These are phyloP conservation scores for Sebastes iracundus DNA, from an alignment of 2,797 vertebrate species.

Conservation along the genomic window DNA sequence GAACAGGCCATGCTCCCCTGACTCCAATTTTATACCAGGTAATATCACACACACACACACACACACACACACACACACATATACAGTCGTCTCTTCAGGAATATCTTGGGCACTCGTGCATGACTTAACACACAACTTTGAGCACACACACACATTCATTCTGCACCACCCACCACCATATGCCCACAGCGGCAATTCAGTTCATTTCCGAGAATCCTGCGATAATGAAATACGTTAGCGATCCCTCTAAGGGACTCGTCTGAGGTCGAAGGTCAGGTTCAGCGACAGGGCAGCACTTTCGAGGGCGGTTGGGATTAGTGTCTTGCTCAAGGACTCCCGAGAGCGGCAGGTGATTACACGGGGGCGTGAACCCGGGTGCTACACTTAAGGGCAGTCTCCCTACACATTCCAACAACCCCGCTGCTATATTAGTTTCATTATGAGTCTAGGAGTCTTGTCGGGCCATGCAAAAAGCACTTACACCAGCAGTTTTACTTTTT, in stretches of 20 bases:
- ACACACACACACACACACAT: background rate
- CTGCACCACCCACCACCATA: conserved; percentile 35
- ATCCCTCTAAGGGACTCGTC: conserved; percentile 40
- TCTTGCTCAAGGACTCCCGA: conserved; percentile 52
- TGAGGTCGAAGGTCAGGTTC: conserved; percentile 63
- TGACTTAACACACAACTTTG: conserved; percentile 32
- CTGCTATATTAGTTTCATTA: conserved; percentile 64
- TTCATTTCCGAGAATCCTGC: conserved; percentile 54
- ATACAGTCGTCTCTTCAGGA: background rate
- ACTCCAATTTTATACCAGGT: conserved; percentile 97
- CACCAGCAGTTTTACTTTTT: conserved; percentile 51
- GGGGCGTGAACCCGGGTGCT: conserved; percentile 45
- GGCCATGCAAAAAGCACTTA: conserved; percentile 49
- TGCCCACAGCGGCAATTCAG: conserved; percentile 53
- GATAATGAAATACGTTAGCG: conserved; percentile 59
- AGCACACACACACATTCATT: background rate
- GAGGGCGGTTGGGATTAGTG: conserved; percentile 33
- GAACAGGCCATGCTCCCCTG: conserved; percentile 84
- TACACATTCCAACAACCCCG: conserved; percentile 31
- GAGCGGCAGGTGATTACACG: conserved; percentile 53
- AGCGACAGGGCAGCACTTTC: conserved; percentile 45
- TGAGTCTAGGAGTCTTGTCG: conserved; percentile 26
- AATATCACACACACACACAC: conserved; percentile 28
- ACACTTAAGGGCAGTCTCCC: conserved; percentile 53
- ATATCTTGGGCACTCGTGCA: conserved; percentile 24